These are phyloP conservation scores for Aplysina aerophoba DNA, from an alignment of 37 sponge, comb jelly and placozoan species.

Conservation along the genomic window DNA sequence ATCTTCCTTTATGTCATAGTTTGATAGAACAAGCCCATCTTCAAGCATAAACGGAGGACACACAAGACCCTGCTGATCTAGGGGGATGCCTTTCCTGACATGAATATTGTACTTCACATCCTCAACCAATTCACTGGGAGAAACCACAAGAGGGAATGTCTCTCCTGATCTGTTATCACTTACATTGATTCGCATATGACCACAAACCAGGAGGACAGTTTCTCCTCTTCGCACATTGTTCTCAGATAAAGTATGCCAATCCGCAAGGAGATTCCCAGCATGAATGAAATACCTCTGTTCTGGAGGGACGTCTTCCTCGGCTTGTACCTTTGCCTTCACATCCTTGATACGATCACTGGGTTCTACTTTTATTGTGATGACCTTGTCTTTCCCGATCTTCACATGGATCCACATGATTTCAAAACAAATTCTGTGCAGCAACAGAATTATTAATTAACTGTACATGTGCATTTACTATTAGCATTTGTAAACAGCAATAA, in stretches of 20 bases:
- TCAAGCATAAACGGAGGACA: background rate
- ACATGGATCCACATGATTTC: too few relatives aligned
- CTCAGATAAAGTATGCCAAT: background rate
- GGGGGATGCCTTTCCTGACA: background rate
- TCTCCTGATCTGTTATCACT: background rate
- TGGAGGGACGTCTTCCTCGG: background rate
- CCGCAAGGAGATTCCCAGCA: background rate
- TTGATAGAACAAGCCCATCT: background rate
- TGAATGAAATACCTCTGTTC: background rate
- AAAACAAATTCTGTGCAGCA: too few relatives aligned
- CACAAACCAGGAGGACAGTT: too few relatives aligned
- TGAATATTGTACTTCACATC: background rate
- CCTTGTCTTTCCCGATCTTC: background rate
- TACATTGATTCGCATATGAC: too few relatives aligned
- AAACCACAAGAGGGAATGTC: slow-evolving; percentile 5
- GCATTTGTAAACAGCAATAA: too few relatives aligned
- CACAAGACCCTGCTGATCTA: background rate
- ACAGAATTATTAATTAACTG: too few relatives aligned
- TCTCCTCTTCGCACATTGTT: background rate
- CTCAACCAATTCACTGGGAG: background rate
- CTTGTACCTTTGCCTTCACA: background rate
- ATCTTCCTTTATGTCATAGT: background rate
- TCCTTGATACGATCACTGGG: background rate
- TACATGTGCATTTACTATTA: too few relatives aligned
- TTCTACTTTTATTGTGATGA: background rate